Evolutionary conservation across 1,140 invertebrate species (phyloP), one percentile per base, ranked within the genome.

Genomic region (Wasmannia auropunctata): DNA sequence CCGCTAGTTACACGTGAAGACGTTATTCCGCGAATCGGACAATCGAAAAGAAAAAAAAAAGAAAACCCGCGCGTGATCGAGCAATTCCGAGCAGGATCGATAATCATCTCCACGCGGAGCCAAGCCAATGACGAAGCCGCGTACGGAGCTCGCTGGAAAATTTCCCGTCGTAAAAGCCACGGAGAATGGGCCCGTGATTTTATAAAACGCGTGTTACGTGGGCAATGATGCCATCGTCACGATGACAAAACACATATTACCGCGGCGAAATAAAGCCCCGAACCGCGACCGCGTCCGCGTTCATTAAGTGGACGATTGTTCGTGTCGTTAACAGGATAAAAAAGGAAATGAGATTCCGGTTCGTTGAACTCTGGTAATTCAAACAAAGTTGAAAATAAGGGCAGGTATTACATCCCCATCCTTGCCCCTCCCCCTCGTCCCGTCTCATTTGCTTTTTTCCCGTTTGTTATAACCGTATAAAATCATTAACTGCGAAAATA

Each of bases 161-260:
- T 74, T 83, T 74, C n/a, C 79, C 67, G 34, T 31, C 25, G 79
- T 83, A 74, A 83, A 46, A 83, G 11, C 37, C 3, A n/a, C 62
- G 34, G 74, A 83, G 51, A 83, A 83, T 83, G 54, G 51, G 11
- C 28, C n/a, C 67, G 51, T 74, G 79, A 83, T 83, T 83, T 83
- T 74, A 83, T 83, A 60, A 83, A 83, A 83, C 79, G 67, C 51
- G 31, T 72, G 51, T 83, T 83, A 58, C 67, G 51, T 25, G 46
- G 11, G 63, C 62, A 40, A 81, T 81, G 49, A 81, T 56, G 63
- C 49, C 51, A 72, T 72, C 79, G 49, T 81, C 65, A 56, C 51
- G 67, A 83, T 58, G 51, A 83, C 67, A 58, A 83, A 83, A 83
- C 69, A 22, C 54, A 31, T 83, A 46, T 84, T 80, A 54, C 60